Percentiles rank a stretch among this genome's conserved stretches.
Conservation (phyloP, 2,888 invertebrate genomes). For the Tipula unca region DNA sequence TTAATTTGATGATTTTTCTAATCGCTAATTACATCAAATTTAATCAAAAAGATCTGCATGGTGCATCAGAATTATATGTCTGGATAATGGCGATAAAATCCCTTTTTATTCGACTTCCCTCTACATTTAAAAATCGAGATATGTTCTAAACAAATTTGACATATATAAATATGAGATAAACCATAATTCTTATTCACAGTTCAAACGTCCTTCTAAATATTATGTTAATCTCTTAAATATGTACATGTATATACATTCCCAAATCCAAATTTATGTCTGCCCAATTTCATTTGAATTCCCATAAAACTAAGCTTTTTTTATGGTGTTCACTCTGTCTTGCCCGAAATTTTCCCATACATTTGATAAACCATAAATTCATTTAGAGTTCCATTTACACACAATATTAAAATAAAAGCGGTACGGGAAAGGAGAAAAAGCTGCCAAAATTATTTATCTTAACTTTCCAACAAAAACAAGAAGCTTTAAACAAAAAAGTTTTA, state of each 20-base stretch:
- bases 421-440: background rate
- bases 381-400: background rate
- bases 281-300: background rate
- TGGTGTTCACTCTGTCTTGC: background rate
- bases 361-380: background rate
- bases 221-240: background rate
- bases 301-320: background rate
- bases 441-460: background rate
- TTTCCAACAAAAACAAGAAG: background rate
- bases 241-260: background rate
- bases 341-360: background rate
- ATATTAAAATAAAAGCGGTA: background rate
- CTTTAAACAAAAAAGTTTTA: background rate
- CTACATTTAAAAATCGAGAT: too few relatives aligned
- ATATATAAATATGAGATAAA: too few relatives aligned
- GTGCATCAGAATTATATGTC: too few relatives aligned
- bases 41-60: too few relatives aligned
- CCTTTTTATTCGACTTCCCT: too few relatives aligned
- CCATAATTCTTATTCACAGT: too few relatives aligned
- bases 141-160: too few relatives aligned
- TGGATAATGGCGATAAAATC: too few relatives aligned
- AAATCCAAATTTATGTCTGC: background rate
- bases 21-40: too few relatives aligned
- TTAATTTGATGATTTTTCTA: too few relatives aligned
- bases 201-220: too few relatives aligned